phyloP scores from a whole-genome alignment of 2,113 vertebrate genomes.

The Muntiacus reevesi region DNA sequence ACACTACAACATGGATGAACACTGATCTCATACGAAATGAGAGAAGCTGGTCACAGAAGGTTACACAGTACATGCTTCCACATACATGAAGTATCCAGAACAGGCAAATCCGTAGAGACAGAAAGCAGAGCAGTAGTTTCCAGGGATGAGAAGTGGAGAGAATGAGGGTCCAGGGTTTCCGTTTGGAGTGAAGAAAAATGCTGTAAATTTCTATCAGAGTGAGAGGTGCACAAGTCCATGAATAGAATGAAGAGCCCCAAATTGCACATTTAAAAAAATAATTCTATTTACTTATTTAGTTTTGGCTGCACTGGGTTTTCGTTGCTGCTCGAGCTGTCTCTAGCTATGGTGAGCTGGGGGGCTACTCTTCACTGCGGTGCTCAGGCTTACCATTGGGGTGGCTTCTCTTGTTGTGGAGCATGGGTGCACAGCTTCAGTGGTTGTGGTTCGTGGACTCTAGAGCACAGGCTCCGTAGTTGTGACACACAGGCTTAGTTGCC shows the following conservation, averaged over 20 bases:
- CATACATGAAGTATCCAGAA: neutral
- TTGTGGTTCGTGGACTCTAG: neutral
- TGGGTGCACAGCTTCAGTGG: neutral
- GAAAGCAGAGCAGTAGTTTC: neutral
- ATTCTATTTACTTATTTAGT: neutral
- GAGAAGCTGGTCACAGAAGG: neutral
- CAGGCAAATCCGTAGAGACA: neutral
- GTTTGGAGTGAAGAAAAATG: neutral
- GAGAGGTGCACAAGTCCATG: neutral
- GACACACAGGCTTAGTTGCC: neutral
- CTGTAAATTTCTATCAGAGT: neutral
- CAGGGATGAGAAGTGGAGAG: too few relatives aligned
- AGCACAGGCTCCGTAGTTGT: neutral
- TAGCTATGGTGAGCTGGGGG: neutral
- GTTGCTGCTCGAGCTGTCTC: neutral
- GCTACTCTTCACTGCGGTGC: neutral
- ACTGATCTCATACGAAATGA: too few relatives aligned
- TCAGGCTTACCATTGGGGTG: neutral
- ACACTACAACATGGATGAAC: fast-evolving
- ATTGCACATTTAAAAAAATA: neutral
- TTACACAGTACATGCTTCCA: neutral
- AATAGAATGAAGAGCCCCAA: neutral
- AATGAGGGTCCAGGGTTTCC: neutral
- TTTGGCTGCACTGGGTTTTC: neutral
- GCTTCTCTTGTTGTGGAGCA: neutral